These are phyloP conservation scores for Tribolium madens DNA, from an alignment of 1,140 invertebrate genomes.

Conservation along the genomic window DNA sequence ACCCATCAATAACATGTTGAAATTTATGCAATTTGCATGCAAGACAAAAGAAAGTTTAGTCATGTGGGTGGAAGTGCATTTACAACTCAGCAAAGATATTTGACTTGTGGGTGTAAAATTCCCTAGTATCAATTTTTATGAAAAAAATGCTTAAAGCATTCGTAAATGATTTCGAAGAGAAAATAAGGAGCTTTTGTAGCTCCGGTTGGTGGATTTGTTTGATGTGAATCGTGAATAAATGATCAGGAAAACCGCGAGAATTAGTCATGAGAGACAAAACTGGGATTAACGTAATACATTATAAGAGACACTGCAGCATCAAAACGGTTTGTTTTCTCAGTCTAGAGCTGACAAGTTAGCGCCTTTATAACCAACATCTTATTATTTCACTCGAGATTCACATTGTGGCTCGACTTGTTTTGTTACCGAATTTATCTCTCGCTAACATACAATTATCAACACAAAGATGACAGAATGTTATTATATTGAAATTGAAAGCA, in stretches of 20 bases:
- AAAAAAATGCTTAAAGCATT: too few species aligned
- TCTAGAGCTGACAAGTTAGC: slow-evolving; percentile 42
- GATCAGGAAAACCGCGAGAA: slow-evolving; percentile 36
- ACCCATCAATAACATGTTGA: not conserved
- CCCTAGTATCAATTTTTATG: too few species aligned
- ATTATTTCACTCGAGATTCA: slow-evolving; percentile 40
- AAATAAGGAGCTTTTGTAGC: not conserved
- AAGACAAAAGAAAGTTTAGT: not conserved
- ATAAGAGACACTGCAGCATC: slow-evolving; percentile 37
- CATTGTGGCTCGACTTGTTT: slow-evolving; percentile 51
- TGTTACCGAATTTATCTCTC: slow-evolving; percentile 60
- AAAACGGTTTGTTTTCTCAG: slow-evolving; percentile 44
- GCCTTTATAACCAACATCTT: slow-evolving; percentile 36
- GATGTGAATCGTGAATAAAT: slow-evolving; percentile 38
- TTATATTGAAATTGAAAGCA: slow-evolving; percentile 58
- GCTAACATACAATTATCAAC: slow-evolving; percentile 58
- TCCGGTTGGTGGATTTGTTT: not conserved
- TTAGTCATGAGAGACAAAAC: slow-evolving; percentile 37
- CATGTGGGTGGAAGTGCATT: not conserved
- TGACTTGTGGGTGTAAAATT: not conserved
- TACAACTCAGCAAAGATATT: not conserved
- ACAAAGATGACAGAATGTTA: slow-evolving; percentile 58
- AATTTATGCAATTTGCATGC: slow-evolving; percentile 16
- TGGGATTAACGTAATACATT: slow-evolving; percentile 39
- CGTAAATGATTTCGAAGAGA: too few species aligned